phyloP scores from a whole-genome alignment of 2,888 invertebrate genomes.

The Leucophenga montana region DNA sequence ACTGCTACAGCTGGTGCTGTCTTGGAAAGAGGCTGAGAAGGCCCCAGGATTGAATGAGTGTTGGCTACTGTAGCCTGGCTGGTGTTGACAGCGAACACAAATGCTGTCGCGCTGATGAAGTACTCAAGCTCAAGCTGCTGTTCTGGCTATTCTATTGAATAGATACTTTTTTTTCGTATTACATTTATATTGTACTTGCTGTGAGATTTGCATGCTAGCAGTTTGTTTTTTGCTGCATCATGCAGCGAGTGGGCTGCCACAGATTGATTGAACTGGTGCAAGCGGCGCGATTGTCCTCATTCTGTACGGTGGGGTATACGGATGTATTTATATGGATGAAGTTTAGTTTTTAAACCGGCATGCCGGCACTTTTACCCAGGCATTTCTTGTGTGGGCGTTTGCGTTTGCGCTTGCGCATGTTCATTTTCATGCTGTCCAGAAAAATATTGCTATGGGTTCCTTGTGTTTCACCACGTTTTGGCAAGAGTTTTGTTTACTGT shows the following conservation, averaged over 20 bases:
- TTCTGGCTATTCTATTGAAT: neutral
- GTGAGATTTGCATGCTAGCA: constrained; percentile 7
- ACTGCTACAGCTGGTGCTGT: no score
- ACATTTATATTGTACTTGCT: neutral
- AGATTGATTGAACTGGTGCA: constrained; percentile 13
- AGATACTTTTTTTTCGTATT: constrained; percentile 14
- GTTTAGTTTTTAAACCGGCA: neutral
- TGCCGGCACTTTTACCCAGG: neutral
- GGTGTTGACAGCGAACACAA: constrained; percentile 15
- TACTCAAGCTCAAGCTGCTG: constrained; percentile 9
- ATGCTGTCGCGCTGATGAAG: constrained; percentile 17
- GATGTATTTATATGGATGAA: constrained; percentile 33
- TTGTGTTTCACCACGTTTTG: no score
- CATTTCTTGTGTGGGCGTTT: constrained; percentile 6
- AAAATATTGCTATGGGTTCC: no score
- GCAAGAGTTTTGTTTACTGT: no score
- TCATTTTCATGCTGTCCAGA: neutral
- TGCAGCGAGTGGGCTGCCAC: constrained; percentile 6
- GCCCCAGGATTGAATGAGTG: no score
- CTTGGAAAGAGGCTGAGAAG: no score
- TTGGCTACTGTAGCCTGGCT: neutral
- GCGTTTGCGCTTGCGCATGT: constrained; percentile 3
- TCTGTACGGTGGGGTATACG: neutral
- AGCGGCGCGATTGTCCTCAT: neutral
- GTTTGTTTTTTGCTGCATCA: neutral